Evolutionary conservation across 2,888 invertebrate species (phyloP).

Genomic region (Sturmia bella): DNA sequence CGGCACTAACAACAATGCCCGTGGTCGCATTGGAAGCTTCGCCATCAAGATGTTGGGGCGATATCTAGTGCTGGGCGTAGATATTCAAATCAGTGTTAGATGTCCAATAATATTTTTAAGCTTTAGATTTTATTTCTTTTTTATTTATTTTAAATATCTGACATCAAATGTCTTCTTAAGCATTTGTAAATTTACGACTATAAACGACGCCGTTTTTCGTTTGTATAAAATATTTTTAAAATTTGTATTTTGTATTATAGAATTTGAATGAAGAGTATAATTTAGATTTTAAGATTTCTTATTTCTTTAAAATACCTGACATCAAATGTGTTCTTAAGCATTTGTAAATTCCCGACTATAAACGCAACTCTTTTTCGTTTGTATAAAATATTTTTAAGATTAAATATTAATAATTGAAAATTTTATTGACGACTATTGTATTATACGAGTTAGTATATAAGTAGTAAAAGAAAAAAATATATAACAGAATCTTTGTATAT

Average conservation of each 20-base stretch:
- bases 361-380: not conserved
- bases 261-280: not conserved
- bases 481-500: too few species aligned
- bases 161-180: too few species aligned
- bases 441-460: too few species aligned
- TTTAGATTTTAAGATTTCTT: constrained; percentile 35
- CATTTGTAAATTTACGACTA: too few species aligned
- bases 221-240: constrained; percentile 31
- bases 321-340: too few species aligned
- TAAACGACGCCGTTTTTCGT: not conserved
- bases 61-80: constrained; percentile 88
- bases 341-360: too few species aligned
- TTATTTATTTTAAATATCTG: constrained; percentile 55
- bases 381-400: constrained; percentile 22
- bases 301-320: constrained; percentile 56
- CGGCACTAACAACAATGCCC: constrained; percentile 75
- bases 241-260: constrained; percentile 50
- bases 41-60: constrained; percentile 85
- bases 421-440: constrained; percentile 17
- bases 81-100: constrained; percentile 16
- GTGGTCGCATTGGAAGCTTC: constrained; percentile 81
- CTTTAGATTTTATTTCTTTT: constrained; percentile 34
- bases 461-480: too few species aligned
- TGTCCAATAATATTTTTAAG: constrained; percentile 34
- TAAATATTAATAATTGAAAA: constrained; percentile 8